Conservation (phyloP, 2,113 vertebrate species). For the Oreochromis spilurus region DNA sequence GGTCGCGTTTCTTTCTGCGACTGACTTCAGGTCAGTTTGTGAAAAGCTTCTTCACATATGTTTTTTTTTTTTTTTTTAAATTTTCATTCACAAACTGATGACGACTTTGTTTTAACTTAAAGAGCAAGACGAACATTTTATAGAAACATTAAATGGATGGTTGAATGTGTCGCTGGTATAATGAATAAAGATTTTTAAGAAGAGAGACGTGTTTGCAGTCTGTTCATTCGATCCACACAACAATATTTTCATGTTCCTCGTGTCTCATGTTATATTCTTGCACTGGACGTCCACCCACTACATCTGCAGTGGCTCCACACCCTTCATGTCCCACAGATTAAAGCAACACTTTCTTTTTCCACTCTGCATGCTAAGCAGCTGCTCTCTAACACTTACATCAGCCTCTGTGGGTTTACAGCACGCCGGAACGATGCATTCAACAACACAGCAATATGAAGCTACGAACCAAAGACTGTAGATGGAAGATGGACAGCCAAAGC, state of each 20-base stretch:
- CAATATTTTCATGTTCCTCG: neutral
- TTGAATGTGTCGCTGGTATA: neutral
- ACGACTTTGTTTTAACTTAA: neutral
- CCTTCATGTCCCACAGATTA: neutral
- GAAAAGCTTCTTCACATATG: neutral
- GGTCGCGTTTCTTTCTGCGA: neutral
- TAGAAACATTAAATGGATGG: neutral
- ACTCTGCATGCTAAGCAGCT: neutral
- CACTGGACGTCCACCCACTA: neutral
- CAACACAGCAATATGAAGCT: neutral
- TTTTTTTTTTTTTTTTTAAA: neutral
- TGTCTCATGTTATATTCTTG: neutral
- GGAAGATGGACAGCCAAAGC: neutral
- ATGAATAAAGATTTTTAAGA: neutral
- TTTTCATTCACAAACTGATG: neutral
- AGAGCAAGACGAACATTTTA: neutral
- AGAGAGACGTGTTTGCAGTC: neutral
- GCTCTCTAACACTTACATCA: neutral
- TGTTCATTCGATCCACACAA: neutral
- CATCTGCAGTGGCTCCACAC: neutral
- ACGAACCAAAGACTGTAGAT: neutral
- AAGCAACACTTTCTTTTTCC: neutral
- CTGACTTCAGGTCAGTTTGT: neutral
- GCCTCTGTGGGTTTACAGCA: neutral
- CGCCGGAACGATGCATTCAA: rapidly evolving